Conservation (phyloP, 2,797 vertebrate genomes). For the Xiphophorus birchmanni region DNA sequence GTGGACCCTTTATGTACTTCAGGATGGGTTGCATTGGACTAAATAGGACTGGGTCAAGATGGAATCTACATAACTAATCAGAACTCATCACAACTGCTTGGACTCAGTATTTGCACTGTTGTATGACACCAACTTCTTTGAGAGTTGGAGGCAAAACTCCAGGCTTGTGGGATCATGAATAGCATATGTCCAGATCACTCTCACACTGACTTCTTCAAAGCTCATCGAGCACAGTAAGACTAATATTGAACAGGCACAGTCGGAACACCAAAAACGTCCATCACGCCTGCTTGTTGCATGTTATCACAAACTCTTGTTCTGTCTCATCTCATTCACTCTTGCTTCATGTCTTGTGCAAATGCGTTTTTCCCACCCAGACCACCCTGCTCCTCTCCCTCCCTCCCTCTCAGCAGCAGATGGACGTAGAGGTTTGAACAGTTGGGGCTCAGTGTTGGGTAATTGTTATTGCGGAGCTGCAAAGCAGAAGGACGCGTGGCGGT, state of each 20-base stretch:
- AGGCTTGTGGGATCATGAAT: too few species aligned
- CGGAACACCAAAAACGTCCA: slow-evolving; percentile 13
- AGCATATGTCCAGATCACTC: slow-evolving; percentile 18
- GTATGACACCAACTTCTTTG: not conserved
- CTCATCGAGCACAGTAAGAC: slow-evolving; percentile 5
- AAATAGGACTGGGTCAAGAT: not conserved
- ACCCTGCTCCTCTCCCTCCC: slow-evolving; percentile 1
- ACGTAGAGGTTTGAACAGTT: slow-evolving; percentile 60
- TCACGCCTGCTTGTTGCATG: not conserved
- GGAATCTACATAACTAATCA: not conserved
- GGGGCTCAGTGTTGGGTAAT: slow-evolving; percentile 59
- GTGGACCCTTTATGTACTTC: not conserved
- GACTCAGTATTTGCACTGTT: not conserved
- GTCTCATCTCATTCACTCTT: slow-evolving; percentile 24
- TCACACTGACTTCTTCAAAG: slow-evolving; percentile 45
- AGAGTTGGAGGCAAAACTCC: too few species aligned
- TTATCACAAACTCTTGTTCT: not conserved
- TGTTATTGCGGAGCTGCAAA: slow-evolving; percentile 58
- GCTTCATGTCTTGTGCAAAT: slow-evolving; percentile 20
- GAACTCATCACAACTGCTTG: not conserved
- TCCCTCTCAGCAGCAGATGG: slow-evolving; percentile 60
- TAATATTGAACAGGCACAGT: slow-evolving; percentile 37
- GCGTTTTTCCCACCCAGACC: slow-evolving; percentile 4
- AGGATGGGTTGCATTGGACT: not conserved
- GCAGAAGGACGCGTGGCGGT: slow-evolving; percentile 54